Base-by-base conservation (phyloP, 53 echinoderm and acorn worm species). In the Henricia sp. region DNA sequence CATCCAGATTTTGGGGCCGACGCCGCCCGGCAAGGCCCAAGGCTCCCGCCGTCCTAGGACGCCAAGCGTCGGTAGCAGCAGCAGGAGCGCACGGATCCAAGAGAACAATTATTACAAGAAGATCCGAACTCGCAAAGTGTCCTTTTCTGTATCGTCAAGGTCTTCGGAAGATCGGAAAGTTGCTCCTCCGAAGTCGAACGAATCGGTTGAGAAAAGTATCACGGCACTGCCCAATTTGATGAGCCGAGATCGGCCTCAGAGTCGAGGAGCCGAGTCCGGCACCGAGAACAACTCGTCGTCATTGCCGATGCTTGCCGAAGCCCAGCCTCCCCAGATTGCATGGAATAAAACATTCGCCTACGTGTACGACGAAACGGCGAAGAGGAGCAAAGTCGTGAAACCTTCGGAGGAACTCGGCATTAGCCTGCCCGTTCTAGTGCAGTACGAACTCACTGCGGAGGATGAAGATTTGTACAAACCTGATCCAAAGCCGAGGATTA, bases 281-380 rank as follows among this genome's bases (percentile, higher is more conserved):
- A 65, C 65, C 35, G 65, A 65, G 6, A 68, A 3, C 62, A 26
- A 5, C 43, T 55, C 55, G n/a, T 6, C 4, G 13, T 68, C 68
- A 3, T 21, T 68, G 68, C 68, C 68, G 11, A 41, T 43, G 19
- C 21, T 39, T 21, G 41, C 41, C 43, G 24, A 40, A 21, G 43
- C 41, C 27, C n/a, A n/a, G n/a, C n/a, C n/a, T n/a, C 63, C 43
- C 27, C 41, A 28, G 64, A 80, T 62, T 30, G 65, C 68, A 10
- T 43, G 43, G 21, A 68, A 68, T 24, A 40, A 42, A 37, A 90
- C 85, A 26, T 90, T 90, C 37, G 85, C 85, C 51, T 90, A 70
- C 78, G 65, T 90, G 38, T 90, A 90, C 80, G 90, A 90, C 43
- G 90, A 90, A 40, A 48, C 76, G 17, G 85, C 57, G 59, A 90